Conservation (phyloP, 2,113 vertebrate genomes). For the Sorex fumeus region DNA sequence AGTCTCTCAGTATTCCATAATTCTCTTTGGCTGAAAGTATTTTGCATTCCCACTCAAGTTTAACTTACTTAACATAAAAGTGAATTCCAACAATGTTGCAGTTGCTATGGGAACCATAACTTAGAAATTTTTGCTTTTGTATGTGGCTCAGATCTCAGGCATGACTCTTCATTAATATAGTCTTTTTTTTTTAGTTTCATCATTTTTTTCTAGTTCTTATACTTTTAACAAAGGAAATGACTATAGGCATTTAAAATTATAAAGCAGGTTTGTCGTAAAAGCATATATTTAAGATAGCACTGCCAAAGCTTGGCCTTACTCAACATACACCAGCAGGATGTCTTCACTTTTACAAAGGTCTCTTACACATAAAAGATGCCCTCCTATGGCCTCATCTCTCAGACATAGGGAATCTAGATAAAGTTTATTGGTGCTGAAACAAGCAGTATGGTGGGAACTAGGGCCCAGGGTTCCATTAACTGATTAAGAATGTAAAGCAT, state of each 20-base stretch:
- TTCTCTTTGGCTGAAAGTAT: slow-evolving; percentile 73
- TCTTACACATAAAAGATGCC: not conserved
- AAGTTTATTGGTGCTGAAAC: not conserved
- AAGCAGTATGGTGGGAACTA: not conserved
- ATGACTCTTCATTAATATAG: slow-evolving; percentile 76
- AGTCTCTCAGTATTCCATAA: slow-evolving; percentile 41
- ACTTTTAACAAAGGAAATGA: slow-evolving; percentile 65
- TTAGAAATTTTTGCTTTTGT: slow-evolving; percentile 63
- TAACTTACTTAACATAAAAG: slow-evolving; percentile 81
- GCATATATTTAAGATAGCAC: not conserved
- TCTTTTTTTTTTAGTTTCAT: slow-evolving; percentile 49
- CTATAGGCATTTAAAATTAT: slow-evolving; percentile 50
- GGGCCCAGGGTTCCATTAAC: not conserved
- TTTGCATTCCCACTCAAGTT: slow-evolving; percentile 78
- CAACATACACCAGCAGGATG: not conserved
- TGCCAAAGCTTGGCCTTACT: not conserved
- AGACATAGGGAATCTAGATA: not conserved
- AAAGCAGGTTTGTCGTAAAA: slow-evolving; percentile 37
- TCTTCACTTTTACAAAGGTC: not conserved
- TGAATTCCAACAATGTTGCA: slow-evolving; percentile 71
- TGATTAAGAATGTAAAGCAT: not conserved
- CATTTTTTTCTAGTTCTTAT: slow-evolving; percentile 60
- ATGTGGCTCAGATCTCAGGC: slow-evolving; percentile 68
- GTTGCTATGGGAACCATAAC: slow-evolving; percentile 81
- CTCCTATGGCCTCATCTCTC: not conserved